phyloP scores from a whole-genome alignment of 1,140 invertebrate genomes.

The Megalonaias nervosa region DNA sequence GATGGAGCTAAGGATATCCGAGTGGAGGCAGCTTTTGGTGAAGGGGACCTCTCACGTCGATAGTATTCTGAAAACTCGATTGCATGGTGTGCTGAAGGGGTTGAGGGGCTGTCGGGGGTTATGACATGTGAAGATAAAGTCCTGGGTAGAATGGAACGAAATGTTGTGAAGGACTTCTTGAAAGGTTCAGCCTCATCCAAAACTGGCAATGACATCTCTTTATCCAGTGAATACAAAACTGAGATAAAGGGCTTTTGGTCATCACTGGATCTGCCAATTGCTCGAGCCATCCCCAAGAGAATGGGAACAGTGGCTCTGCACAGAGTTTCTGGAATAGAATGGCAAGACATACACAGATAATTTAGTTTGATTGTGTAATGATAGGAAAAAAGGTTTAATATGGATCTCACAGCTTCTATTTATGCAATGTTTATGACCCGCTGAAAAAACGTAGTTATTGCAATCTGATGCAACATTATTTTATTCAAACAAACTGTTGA shows the following conservation, averaged over 20 bases:
- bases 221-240: slow-evolving; percentile 80
- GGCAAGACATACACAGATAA: too few species aligned
- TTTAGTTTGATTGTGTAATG: too few species aligned
- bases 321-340: slow-evolving; percentile 74
- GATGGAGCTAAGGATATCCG: neutral
- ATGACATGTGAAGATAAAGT: slow-evolving; percentile 87
- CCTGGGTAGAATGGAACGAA: slow-evolving; percentile 89
- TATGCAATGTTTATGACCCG: too few species aligned
- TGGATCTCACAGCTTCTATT: too few species aligned
- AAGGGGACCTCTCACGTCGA: slow-evolving; percentile 64
- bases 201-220: slow-evolving; percentile 15
- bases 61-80: slow-evolving; percentile 32
- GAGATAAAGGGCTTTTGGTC: slow-evolving; percentile 86
- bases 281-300: slow-evolving; percentile 88
- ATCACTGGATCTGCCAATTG: slow-evolving; percentile 85
- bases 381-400: too few species aligned
- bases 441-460: too few species aligned
- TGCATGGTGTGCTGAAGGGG: slow-evolving; percentile 16
- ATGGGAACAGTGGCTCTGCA: slow-evolving; percentile 89
- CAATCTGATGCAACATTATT: too few species aligned
- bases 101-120: slow-evolving; percentile 43
- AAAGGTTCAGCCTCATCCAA: slow-evolving; percentile 36
- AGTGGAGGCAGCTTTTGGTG: slow-evolving; percentile 42
- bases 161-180: slow-evolving; percentile 71
- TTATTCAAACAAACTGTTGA: too few species aligned